phyloP scores from a whole-genome alignment of 2,113 vertebrate species.

The Numida meleagris region DNA sequence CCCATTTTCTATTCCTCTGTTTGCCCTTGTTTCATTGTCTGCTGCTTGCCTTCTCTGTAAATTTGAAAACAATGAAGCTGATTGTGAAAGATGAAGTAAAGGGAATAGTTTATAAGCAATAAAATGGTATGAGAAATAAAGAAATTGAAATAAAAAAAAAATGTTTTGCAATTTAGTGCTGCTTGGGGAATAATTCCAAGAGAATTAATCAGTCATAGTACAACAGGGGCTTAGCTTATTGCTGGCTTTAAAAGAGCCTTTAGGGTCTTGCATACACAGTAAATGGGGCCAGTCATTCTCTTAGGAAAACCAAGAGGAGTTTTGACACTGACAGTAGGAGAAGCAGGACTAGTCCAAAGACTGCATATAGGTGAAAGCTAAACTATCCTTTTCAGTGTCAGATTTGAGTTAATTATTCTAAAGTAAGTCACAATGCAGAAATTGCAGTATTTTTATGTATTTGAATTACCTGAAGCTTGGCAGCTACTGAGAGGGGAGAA shows the following conservation, averaged over 20 bases:
- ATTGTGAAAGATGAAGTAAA: constrained; percentile 34
- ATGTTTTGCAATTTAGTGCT: constrained; percentile 5
- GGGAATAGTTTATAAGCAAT: constrained; percentile 32
- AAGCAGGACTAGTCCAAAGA: neutral
- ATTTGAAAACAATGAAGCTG: neutral
- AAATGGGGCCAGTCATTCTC: neutral
- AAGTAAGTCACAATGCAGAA: neutral
- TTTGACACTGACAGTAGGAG: neutral
- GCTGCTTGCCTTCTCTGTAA: neutral
- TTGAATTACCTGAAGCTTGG: neutral
- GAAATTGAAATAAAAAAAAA: constrained; percentile 29
- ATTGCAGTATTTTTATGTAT: neutral
- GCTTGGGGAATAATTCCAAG: constrained; percentile 29
- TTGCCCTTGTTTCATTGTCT: constrained; percentile 2
- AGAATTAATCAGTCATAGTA: constrained; percentile 23
- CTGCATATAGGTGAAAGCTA: neutral
- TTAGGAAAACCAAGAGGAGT: neutral
- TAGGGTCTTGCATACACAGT: neutral
- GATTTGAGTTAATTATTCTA: neutral
- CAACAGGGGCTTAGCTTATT: neutral
- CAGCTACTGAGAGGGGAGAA: neutral
- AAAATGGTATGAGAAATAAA: constrained; percentile 44
- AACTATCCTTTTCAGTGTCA: rapidly evolving
- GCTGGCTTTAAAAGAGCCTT: constrained; percentile 15
- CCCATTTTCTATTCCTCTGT: neutral